Conservation (phyloP, 2,888 invertebrate genomes). For the Galerucella pusilla region DNA sequence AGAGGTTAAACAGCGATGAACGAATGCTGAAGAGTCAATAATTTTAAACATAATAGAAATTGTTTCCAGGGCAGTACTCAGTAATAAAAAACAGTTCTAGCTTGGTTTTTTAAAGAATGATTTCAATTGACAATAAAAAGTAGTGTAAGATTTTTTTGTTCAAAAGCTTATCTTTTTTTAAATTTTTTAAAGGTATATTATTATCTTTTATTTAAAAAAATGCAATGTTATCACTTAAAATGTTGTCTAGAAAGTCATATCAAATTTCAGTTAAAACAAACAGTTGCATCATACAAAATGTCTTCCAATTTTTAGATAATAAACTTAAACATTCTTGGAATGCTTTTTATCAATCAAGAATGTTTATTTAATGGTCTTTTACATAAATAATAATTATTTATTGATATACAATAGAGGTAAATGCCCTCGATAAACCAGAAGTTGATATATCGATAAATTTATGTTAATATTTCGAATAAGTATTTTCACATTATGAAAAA, state of each 20-base stretch:
- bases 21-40: neutral
- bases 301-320: neutral
- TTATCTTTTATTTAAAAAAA: no score
- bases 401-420: neutral
- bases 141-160: no score
- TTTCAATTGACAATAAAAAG: no score
- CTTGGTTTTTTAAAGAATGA: no score
- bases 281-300: conserved; percentile 4
- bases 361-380: conserved; percentile 3
- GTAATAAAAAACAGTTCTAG: neutral
- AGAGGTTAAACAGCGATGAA: neutral
- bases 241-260: neutral
- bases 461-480: neutral
- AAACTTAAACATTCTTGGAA: neutral
- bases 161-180: no score
- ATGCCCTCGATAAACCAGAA: neutral
- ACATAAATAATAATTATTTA: neutral
- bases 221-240: neutral
- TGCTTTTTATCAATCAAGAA: neutral
- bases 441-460: neutral
- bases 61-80: neutral
- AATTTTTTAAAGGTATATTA: no score
- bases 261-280: neutral
- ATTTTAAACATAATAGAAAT: neutral
- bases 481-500: neutral